A percentile compares a stretch with the other conserved stretches of the same genome.
Conservation (phyloP, 2,888 invertebrate genomes). For the Chelonus formosanus region DNA sequence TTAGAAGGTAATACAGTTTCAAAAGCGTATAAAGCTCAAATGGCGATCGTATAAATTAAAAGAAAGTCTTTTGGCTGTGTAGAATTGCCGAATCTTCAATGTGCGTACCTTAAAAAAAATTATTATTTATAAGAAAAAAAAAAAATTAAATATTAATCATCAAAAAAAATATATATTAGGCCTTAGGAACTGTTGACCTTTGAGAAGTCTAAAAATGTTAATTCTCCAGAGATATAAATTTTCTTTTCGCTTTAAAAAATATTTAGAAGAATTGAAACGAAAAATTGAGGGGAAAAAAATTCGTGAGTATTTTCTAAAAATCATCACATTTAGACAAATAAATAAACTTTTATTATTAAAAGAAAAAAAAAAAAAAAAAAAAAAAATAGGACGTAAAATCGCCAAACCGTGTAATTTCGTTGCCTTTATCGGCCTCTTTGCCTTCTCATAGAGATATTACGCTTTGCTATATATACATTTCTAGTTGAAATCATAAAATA, state of each 20-base stretch:
- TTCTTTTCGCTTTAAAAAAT: slow-evolving; percentile 16
- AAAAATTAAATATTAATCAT: slow-evolving; percentile 32
- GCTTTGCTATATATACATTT: not conserved
- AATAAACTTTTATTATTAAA: no score
- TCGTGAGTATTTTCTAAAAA: no score
- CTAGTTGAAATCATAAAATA: slow-evolving; percentile 15
- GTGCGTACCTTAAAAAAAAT: slow-evolving; percentile 49
- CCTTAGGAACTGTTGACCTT: slow-evolving; percentile 56
- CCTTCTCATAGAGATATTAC: not conserved
- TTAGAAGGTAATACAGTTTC: no score
- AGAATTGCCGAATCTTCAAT: slow-evolving; percentile 39
- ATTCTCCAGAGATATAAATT: slow-evolving; percentile 43
- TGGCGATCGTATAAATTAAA: slow-evolving; percentile 35
- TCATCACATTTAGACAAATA: no score
- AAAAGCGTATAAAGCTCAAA: not conserved
- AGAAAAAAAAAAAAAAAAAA: no score
- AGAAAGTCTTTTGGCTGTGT: slow-evolving; percentile 42
- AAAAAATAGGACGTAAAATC: no score
- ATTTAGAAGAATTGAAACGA: slow-evolving; percentile 28
- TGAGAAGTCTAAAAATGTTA: slow-evolving; percentile 54
- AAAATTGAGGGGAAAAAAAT: no score
- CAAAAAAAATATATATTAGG: slow-evolving; percentile 42
- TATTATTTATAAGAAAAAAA: slow-evolving; percentile 12
- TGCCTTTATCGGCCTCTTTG: no score
- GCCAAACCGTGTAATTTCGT: no score